phyloP scores from a whole-genome alignment of 92 coral and sea anemone genomes.

The Paragorgia papillata region DNA sequence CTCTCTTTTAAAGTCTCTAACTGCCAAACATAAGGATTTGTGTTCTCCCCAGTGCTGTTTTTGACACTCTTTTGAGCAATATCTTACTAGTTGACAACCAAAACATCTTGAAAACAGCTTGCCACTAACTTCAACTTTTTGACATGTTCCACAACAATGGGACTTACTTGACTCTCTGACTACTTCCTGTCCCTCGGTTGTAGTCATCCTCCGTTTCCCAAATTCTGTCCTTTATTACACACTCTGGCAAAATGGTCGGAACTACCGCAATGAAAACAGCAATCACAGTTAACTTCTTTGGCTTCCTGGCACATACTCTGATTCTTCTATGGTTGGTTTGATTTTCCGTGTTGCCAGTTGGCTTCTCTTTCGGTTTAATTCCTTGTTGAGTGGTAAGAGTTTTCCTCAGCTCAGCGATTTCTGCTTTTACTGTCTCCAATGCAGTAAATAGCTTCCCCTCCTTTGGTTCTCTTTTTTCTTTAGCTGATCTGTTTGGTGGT shows the following conservation, averaged over 20 bases:
- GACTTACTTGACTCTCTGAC: slow-evolving; percentile 15
- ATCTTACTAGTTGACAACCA: slow-evolving; percentile 46
- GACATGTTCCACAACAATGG: slow-evolving; percentile 40
- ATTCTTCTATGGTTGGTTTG: no score
- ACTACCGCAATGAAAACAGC: slow-evolving; percentile 62
- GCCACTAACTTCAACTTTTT: slow-evolving; percentile 3
- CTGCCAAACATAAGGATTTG: slow-evolving; percentile 45
- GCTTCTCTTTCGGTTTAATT: slow-evolving; percentile 12
- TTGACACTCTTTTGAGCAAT: slow-evolving; percentile 52
- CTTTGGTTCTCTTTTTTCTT: slow-evolving; percentile 37
- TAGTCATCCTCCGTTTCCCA: slow-evolving; percentile 48
- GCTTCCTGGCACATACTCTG: slow-evolving; percentile 53
- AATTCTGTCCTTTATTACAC: slow-evolving; percentile 46
- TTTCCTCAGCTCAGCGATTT: slow-evolving; percentile 37
- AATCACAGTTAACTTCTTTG: slow-evolving; percentile 47
- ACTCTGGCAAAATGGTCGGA: slow-evolving; percentile 51
- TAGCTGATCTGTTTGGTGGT: neutral
- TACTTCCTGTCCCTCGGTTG: slow-evolving; percentile 61
- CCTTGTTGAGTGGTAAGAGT: slow-evolving; percentile 34
- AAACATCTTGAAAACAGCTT: slow-evolving; percentile 40
- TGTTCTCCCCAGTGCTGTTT: slow-evolving; percentile 44
- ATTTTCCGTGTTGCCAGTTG: slow-evolving; percentile 14
- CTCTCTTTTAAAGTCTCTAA: slow-evolving; percentile 6
- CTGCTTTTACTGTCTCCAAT: slow-evolving; percentile 41
- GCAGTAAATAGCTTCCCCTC: slow-evolving; percentile 45